phyloP scores from a whole-genome alignment of 2,888 invertebrate species.

The Teleogryllus oceanicus region DNA sequence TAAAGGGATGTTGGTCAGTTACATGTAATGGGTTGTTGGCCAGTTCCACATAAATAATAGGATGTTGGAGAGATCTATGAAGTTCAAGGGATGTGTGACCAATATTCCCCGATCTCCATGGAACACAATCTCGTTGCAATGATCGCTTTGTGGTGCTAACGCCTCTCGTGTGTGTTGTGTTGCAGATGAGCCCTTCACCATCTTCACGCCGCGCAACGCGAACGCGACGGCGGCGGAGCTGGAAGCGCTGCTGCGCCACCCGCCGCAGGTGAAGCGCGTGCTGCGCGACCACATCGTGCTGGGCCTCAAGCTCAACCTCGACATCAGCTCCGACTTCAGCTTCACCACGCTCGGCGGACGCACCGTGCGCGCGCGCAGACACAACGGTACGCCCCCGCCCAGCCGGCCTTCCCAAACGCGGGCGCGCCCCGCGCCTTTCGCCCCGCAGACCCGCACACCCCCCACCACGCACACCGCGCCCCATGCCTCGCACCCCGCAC shows the following conservation, averaged over 20 bases:
- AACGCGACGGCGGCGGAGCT: conserved; percentile 45
- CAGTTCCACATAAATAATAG: no score
- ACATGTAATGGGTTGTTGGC: no score
- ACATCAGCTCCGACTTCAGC: conserved; percentile 49
- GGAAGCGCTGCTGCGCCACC: conserved; percentile 49
- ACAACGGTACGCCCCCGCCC: conserved; percentile 42
- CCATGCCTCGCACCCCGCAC: no score
- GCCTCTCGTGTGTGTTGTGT: conserved; percentile 36
- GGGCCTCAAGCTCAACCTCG: conserved; percentile 54
- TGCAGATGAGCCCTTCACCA: conserved; percentile 59
- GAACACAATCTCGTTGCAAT: no score
- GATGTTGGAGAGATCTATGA: no score
- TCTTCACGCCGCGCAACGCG: conserved; percentile 56
- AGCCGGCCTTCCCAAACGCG: no score
- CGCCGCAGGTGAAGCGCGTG: conserved; percentile 56
- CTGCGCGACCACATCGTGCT: conserved; percentile 59
- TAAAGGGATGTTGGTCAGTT: no score
- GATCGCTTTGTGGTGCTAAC: background rate
- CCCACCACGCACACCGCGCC: no score
- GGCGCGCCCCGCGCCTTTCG: no score
- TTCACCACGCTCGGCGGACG: conserved; percentile 52
- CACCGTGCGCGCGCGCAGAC: conserved; percentile 45
- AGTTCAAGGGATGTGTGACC: no score
- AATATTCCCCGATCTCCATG: no score
- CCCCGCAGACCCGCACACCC: no score